Evolutionary conservation across 2,888 invertebrate genomes (phyloP), one percentile per base, ranked within the genome.

Genomic region (Buathra laborator): DNA sequence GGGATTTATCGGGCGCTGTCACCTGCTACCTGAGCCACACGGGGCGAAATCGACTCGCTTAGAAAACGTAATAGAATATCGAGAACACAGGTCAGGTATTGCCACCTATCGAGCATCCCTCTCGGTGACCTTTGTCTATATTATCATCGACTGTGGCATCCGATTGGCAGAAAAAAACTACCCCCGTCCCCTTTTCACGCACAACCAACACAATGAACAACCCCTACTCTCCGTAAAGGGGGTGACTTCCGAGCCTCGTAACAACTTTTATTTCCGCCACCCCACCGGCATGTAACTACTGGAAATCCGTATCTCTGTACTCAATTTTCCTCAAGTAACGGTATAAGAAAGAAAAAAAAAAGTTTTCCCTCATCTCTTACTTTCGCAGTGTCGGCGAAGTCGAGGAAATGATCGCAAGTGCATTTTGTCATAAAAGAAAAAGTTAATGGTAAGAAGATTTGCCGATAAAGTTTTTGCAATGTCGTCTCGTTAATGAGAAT

Each of bases 1-100:
- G 89, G 89, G 89, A 90, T 89, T 89, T 89, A 87, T 83, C 75
- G 87, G 66, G 59, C 67, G 74, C 83, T 70, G 80, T 81, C 89
- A 88, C 84, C 89, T 87, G 88, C 74, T 32, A 44, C 48, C 37
- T 37, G 24, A 62, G 68, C 56, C 46, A 56, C 48, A 56, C 48
- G 51, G 37, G 67, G 16, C 12, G 48, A 3, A 29, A 56, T 19
- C 44, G 12, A 43, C 14, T 76, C 76, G 43, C 29, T 19, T 62
- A 46, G 43, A 71, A 71, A 71, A 53, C 56, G 24, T 62, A 62
- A 62, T 62, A 62, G 62, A 32, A 32, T 62, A 62, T 62, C 62
- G 62, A 29, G 29, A 29, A 53, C 48, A 59, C 12, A 14, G 48
- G 37, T 71, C 48, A 16, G 59, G 37, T 72, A 48, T 71, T 70